phyloP scores from a whole-genome alignment of 2,797 vertebrate genomes.

The Argyrosomus regius region DNA sequence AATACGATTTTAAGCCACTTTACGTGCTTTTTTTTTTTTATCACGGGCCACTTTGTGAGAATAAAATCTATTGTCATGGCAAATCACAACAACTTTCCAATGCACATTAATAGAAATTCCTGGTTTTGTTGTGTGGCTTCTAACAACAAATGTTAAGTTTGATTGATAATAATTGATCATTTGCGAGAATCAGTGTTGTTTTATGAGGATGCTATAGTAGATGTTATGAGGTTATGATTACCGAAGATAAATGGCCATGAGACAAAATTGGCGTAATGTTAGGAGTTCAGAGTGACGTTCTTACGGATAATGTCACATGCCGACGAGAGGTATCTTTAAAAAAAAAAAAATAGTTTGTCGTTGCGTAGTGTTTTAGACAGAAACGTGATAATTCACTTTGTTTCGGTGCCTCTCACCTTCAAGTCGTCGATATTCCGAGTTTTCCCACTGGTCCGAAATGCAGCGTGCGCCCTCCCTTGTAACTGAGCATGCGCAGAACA shows the following conservation, averaged over 20 bases:
- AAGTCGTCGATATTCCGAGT: neutral
- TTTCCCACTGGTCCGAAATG: conserved; percentile 64
- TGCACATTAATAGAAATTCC: no score
- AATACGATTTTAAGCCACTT: neutral
- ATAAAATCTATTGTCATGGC: neutral
- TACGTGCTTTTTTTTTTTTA: neutral
- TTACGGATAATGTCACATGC: neutral
- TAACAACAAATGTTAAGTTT: neutral
- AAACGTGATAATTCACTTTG: neutral
- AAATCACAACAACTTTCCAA: neutral
- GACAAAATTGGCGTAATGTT: neutral
- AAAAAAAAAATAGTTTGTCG: neutral
- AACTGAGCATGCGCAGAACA: conserved; percentile 81
- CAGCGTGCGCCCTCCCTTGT: conserved; percentile 75
- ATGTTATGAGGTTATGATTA: neutral
- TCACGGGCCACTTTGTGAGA: neutral
- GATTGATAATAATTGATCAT: no score
- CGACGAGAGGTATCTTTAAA: neutral
- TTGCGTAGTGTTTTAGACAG: neutral
- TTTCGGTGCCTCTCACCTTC: neutral
- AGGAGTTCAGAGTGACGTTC: neutral
- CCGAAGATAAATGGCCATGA: neutral
- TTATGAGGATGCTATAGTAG: neutral
- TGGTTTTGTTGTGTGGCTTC: neutral
- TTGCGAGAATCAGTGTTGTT: neutral